Evolutionary conservation across 2,888 invertebrate species (phyloP), one percentile per base, ranked within the genome.

Genomic region (Caenorhabditis drosophilae): DNA sequence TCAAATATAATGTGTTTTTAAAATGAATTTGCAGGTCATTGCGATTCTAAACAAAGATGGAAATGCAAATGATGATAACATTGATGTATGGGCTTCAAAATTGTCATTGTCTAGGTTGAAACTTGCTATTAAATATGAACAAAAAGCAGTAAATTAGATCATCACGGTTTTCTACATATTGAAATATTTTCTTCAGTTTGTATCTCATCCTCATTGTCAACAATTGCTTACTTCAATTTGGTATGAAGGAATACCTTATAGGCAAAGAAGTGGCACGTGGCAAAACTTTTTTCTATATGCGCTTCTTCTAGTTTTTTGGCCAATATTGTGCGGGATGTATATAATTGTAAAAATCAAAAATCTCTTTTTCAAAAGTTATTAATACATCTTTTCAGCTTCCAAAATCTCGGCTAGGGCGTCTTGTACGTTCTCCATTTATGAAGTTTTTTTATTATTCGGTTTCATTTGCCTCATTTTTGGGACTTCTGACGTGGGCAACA

Each of bases 381-480:
- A 20, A 2, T 22, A 41, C 45, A 46, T 36, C 35, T 44, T n/a
- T 76, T 55, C 52, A 73, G 77, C 64, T 77, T 67, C 87, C 87
- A 2, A 83, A 85, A 44, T 85, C 85, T 47, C 81, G 84, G 52
- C 80, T 87, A 23, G 87, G 87, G 4, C 84, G 85, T 67, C 82
- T 87, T 35, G 84, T 87, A 4, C 83, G 87, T 9, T 86, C 86
- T 36, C 87, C 87, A 0, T 87, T 87, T 81, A 87, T 87, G 87
- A 87, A 87, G 81, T 87, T 87, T 76, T 84, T 87, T 62, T 87
- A 87, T 78, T 87, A 87, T 83, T 84, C 84, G 67, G 86, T 87
- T 41, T 87, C 87, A n/a, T 87, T 87, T 74, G 86, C 86, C 12
- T 85, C 85, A 55, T 87, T 88, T 78, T 84, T 88, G 34, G 80